Conservation (phyloP, 1,140 invertebrate species). For the Drosophila yakuba region DNA sequence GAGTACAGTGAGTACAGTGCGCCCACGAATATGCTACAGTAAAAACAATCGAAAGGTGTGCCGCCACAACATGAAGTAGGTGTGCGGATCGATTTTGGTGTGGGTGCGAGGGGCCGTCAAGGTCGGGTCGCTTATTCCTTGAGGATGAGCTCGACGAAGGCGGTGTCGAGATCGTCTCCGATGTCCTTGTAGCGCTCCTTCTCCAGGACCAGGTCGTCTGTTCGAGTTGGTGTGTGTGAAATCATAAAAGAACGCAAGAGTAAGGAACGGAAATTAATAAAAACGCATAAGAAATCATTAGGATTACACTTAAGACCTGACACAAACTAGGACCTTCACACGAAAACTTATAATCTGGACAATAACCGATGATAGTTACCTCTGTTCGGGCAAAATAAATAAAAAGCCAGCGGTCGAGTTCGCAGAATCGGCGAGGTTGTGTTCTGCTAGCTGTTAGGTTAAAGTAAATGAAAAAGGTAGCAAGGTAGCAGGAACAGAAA, state of each 20-base stretch:
- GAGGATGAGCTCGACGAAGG: slow-evolving; percentile 97
- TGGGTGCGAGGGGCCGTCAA: slow-evolving; percentile 39
- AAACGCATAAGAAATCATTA: slow-evolving; percentile 34
- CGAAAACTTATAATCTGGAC: slow-evolving; percentile 18
- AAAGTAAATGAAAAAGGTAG: slow-evolving; percentile 46
- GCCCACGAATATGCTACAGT: slow-evolving; percentile 70
- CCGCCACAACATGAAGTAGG: slow-evolving; percentile 1
- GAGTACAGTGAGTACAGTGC: slow-evolving; percentile 28
- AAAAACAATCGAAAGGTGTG: slow-evolving; percentile 57
- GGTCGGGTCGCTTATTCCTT: slow-evolving; percentile 74
- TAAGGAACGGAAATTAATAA: slow-evolving; percentile 61
- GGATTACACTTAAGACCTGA: slow-evolving; percentile 43
- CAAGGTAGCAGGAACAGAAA: slow-evolving; percentile 39
- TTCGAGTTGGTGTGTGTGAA: slow-evolving; percentile 75
- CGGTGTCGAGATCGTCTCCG: slow-evolving; percentile 99
- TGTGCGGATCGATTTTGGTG: slow-evolving; percentile 41
- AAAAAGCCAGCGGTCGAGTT: slow-evolving; percentile 46
- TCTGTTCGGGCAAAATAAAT: slow-evolving; percentile 38
- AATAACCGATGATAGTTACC: slow-evolving; percentile 57
- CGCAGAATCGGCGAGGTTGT: slow-evolving; percentile 58
- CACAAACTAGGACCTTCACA: slow-evolving; percentile 21
- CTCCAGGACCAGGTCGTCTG: slow-evolving; percentile 99
- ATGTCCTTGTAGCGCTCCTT: slow-evolving; percentile 99
- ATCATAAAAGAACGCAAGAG: slow-evolving; percentile 67
- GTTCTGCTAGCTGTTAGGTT: slow-evolving; percentile 61